Evolutionary conservation across 1,140 invertebrate species (phyloP).

Genomic region (Ips nitidus): DNA sequence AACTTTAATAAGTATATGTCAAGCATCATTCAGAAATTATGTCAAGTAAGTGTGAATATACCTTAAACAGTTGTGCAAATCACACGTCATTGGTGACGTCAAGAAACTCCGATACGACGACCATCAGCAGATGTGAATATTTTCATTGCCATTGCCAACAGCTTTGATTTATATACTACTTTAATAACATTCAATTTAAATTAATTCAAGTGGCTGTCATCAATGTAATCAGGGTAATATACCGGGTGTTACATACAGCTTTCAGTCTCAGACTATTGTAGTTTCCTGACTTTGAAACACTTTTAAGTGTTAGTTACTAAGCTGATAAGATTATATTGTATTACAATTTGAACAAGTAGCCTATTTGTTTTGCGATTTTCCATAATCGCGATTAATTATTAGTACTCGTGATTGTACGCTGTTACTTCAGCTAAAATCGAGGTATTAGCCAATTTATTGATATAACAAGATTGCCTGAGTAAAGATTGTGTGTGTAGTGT

Average conservation of each 20-base stretch:
- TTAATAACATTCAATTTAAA: neutral
- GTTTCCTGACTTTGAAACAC: no score
- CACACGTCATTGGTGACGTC: no score
- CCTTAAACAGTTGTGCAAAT: no score
- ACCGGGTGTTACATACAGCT: neutral
- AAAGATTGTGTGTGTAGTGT: neutral
- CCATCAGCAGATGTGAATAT: no score
- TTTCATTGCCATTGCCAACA: no score
- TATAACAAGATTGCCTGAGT: neutral
- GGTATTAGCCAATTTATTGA: neutral
- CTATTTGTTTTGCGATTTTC: conserved; percentile 4
- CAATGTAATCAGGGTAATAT: neutral
- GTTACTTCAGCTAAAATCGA: no score
- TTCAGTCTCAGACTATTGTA: neutral
- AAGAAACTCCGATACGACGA: no score
- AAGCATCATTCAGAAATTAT: no score
- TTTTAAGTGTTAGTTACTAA: neutral
- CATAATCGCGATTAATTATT: neutral
- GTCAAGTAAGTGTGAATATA: no score
- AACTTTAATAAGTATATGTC: no score
- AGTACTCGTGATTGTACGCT: no score
- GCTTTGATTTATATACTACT: neutral
- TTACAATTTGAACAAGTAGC: neutral
- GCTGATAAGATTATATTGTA: neutral
- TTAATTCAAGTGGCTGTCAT: neutral